phyloP scores from a whole-genome alignment of 2,113 vertebrate genomes.

The Engraulis encrasicolus region DNA sequence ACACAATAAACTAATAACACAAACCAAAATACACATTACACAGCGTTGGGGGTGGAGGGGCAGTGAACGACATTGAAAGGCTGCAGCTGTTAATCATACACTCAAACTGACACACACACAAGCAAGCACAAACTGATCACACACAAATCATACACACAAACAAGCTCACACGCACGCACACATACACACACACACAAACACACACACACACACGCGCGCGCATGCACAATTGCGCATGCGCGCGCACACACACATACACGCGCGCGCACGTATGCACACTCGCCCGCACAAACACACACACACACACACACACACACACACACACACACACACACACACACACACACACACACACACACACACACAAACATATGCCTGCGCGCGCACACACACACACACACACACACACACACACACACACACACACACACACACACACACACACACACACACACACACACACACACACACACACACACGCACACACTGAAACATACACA shows the following conservation, averaged over 20 bases:
- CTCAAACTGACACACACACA: background rate
- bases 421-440: background rate
- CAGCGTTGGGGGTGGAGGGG: background rate
- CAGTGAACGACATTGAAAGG: background rate
- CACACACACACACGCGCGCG: too few species aligned
- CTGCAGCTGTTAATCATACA: background rate
- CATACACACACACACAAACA: background rate
- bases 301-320: background rate
- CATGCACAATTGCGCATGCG: too few species aligned
- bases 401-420: background rate
- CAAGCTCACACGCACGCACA: background rate
- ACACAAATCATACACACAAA: too few species aligned
- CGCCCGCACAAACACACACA: too few species aligned
- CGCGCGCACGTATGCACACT: background rate
- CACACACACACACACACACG: background rate
- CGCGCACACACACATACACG: background rate
- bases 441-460: background rate
- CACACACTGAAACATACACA: background rate
- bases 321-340: background rate
- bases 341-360: background rate
- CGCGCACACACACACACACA: background rate
- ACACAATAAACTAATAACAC: background rate
- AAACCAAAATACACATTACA: slow-evolving; percentile 1
- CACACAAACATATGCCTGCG: background rate
- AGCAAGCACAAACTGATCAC: background rate